phyloP scores from a whole-genome alignment of 2,888 invertebrate species.

The Blera fallax region DNA sequence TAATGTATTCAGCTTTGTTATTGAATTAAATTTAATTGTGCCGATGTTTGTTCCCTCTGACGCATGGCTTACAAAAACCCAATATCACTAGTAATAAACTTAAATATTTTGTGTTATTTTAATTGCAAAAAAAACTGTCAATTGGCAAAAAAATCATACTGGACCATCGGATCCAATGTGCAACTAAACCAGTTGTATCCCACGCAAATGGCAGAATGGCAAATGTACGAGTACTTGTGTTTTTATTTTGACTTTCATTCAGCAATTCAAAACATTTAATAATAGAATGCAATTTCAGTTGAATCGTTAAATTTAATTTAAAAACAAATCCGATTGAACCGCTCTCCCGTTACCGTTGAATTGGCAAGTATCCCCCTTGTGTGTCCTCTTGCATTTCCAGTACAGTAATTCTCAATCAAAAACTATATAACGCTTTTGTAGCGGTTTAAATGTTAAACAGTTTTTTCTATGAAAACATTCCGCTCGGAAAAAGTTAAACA shows the following conservation, averaged over 20 bases:
- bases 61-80: too few species aligned
- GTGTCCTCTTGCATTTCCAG: background rate
- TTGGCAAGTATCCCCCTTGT: background rate
- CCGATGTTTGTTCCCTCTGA: too few species aligned
- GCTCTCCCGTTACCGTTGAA: background rate
- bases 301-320: slow-evolving; percentile 68
- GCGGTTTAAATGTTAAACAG: slow-evolving; percentile 49
- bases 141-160: too few species aligned
- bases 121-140: too few species aligned
- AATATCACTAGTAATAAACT: too few species aligned
- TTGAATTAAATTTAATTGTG: too few species aligned
- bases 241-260: slow-evolving; percentile 41
- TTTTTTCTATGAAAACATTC: background rate
- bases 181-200: background rate
- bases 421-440: slow-evolving; percentile 50
- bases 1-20: too few species aligned
- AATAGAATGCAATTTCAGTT: slow-evolving; percentile 59
- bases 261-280: slow-evolving; percentile 41
- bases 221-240: background rate
- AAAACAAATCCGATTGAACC: slow-evolving; percentile 65
- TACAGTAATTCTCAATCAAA: slow-evolving; percentile 38
- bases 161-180: too few species aligned
- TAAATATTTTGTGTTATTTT: too few species aligned
- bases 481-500: slow-evolving; percentile 39
- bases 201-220: background rate